These are phyloP conservation scores for Lanius ludovicianus DNA, from an alignment of 2,113 vertebrate genomes.

Conservation along the genomic window DNA sequence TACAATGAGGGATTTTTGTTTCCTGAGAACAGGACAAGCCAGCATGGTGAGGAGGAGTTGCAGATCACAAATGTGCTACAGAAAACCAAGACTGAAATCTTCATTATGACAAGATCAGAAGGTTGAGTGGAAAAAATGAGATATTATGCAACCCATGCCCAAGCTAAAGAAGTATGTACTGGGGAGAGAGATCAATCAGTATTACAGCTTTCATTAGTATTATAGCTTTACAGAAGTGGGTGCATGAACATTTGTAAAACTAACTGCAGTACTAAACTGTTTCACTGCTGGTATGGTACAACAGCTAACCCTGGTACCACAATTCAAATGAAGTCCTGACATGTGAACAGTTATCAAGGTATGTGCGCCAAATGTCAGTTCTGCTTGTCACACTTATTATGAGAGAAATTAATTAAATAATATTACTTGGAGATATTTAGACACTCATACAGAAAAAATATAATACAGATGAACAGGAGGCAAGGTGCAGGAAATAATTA, in stretches of 20 bases:
- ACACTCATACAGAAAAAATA: background rate
- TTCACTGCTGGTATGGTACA: background rate
- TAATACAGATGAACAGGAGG: background rate
- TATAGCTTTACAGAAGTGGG: background rate
- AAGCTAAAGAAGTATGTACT: background rate
- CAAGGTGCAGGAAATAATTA: background rate
- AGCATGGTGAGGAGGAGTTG: background rate
- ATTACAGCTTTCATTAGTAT: background rate
- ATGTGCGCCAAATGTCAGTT: background rate
- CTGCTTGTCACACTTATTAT: background rate
- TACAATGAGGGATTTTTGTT: background rate
- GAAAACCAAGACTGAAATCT: background rate
- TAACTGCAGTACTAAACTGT: background rate
- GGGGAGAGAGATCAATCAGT: background rate
- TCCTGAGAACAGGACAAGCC: background rate
- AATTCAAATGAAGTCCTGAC: background rate
- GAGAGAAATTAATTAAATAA: background rate
- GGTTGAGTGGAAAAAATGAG: background rate
- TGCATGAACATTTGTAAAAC: background rate
- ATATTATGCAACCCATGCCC: background rate
- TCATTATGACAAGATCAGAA: background rate
- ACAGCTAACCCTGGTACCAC: background rate
- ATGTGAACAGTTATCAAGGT: background rate
- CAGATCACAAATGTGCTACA: background rate
- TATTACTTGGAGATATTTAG: background rate